Conservation (phyloP, 2,797 vertebrate species). For the Alectoris magna region DNA sequence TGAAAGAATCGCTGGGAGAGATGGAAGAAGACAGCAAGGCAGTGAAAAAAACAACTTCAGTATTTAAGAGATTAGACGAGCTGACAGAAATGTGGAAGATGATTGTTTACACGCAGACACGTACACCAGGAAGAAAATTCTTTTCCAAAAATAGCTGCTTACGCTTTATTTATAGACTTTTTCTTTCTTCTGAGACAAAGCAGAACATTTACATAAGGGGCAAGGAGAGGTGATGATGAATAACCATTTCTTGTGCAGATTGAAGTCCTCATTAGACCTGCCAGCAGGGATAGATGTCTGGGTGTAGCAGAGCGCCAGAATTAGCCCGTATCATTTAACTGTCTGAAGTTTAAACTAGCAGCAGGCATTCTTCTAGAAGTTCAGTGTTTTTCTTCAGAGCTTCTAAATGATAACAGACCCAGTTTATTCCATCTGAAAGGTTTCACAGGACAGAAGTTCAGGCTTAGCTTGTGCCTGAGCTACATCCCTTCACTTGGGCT, state of each 20-base stretch:
- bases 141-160: slow-evolving; percentile 66
- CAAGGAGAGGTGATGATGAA: slow-evolving; percentile 61
- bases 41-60: background rate
- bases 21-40: background rate
- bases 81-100: slow-evolving; percentile 58
- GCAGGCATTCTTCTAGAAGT: slow-evolving; percentile 23
- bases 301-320: slow-evolving; percentile 49
- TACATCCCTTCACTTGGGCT: background rate
- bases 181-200: slow-evolving; percentile 37
- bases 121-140: slow-evolving; percentile 58
- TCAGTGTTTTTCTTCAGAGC: background rate
- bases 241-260: slow-evolving; percentile 61
- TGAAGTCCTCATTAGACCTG: slow-evolving; percentile 68
- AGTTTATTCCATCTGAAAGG: background rate
- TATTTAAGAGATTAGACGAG: slow-evolving; percentile 67
- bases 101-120: slow-evolving; percentile 40
- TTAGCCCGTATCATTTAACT: slow-evolving; percentile 66
- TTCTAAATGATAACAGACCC: background rate
- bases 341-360: slow-evolving; percentile 38
- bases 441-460: background rate
- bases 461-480: background rate
- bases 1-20: background rate
- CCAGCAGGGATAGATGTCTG: slow-evolving; percentile 62
- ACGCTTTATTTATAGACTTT: slow-evolving; percentile 62
- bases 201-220: slow-evolving; percentile 66